Evolutionary conservation across 2,797 vertebrate species (phyloP), one percentile per base, ranked within the genome.

Genomic region (Geotrypetes seraphini): DNA sequence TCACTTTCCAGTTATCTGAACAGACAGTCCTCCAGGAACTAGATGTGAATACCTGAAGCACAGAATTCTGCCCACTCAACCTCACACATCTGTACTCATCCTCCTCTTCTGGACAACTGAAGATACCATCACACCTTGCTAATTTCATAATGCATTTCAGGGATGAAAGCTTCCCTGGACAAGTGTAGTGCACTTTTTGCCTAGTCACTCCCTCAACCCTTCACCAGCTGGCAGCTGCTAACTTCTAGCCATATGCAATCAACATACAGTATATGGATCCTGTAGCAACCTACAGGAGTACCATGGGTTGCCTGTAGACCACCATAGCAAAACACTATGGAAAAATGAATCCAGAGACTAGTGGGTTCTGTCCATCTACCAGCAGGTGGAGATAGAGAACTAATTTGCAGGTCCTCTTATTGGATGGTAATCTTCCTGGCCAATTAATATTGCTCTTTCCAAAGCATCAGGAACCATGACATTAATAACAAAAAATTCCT

Each of bases 41-140:
- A 0, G 47, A 75, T 3, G 45, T 69, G 40, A 87, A 86, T 13
- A 94, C 86, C 51, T 98, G 94, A 14, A 98, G 75, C 18, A 87
- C 90, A 0, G 88, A 86, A 7, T 61, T 79, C 40, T 53, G 83
- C 8, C 94, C 93, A 19, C 91, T 95, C 35, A 96, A 64, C 18
- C 94, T 86, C 42, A 96, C 95, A 34, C 93, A 98, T 63, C 90
- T 75, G 3, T 88, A 87, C 47, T 98, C 95, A 12, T 98, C 95
- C 39, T 94, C 92, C 22, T 85, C 89, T 0, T 83, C 69, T 38
- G 75, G 83, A 53, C 93, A 98, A 63, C 97, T 75, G 3, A 66
- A 55, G 19, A 78, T 53, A 14, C 95, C 92, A 3, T 98, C 85
- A 25, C 95, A 98, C 25, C 82, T 86, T 11, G 83, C 81, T 1